Evolutionary conservation across 2,113 vertebrate genomes (phyloP), one percentile per base, ranked within the genome.

Genomic region (Nicator chloris): DNA sequence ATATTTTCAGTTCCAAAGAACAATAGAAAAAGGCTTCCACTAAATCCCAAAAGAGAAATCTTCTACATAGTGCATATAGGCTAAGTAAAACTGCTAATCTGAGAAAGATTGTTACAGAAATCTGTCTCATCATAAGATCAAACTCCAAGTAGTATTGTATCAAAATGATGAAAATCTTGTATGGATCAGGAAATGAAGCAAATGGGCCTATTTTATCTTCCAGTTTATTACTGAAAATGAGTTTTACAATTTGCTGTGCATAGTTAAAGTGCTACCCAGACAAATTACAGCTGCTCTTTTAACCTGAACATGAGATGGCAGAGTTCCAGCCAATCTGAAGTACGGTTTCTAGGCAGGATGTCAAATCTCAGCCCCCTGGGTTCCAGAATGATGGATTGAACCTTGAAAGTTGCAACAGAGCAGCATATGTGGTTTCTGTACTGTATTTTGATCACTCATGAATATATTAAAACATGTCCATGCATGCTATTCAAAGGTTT

Each of bases 251-350:
- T 96, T 97, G 92, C 94, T 88, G 85, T 63, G 78, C 95, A 95
- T 88, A 96, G 81, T 92, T 97, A 96, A 97, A 98, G 80, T 85
- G 95, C 95, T 97, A 97, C 76, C 91, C 92, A 97, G 94, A 95
- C 96, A 97, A 98, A 97, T 96, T 97, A 94, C 97, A 97, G 94
- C 96, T 98, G 96, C 92, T 98, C 96, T 97, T 98, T 97, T 97
- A 97, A 98, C 96, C 91, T 97, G 96, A 97, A 97, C 95, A 97
- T 95, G 95, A 97, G 95, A 97, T 97, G 95, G 96, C 97, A 96
- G 81, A 71, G 95, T 91, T 97, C 97, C 96, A 98, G 94, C 94
- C 95, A 97, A 98, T 97, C 95, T 92, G 81, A 96, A 90, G 56
- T 64, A 92, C 79, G 92, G 92, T 97, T 98, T 97, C 95, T 89